Conservation (phyloP, 2,888 invertebrate species). For the Lucinisca nassula region DNA sequence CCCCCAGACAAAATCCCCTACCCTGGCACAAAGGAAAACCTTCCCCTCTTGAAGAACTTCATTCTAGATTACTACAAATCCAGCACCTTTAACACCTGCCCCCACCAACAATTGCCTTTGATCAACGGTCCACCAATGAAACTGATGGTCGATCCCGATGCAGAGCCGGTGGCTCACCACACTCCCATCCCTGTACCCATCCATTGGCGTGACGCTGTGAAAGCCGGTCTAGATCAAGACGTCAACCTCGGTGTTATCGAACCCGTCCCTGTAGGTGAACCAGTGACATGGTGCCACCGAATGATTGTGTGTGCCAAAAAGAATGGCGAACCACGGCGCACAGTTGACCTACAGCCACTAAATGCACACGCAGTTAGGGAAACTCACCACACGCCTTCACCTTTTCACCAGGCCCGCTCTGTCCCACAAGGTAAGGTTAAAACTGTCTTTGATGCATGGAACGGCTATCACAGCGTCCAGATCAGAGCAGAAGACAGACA, state of each 20-base stretch:
- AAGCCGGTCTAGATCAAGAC: conserved; percentile 50
- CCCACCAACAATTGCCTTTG: conserved; percentile 58
- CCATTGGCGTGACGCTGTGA: conserved; percentile 48
- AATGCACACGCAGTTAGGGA: conserved; percentile 66
- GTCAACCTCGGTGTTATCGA: conserved; percentile 57
- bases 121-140: conserved; percentile 47
- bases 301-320: conserved; percentile 63
- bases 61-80: conserved; percentile 56
- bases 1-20: conserved; percentile 35
- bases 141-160: conserved; percentile 52
- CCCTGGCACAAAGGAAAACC: conserved; percentile 62
- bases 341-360: conserved; percentile 69
- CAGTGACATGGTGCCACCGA: conserved; percentile 69
- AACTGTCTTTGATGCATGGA: too few species aligned
- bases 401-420: too few species aligned
- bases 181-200: conserved; percentile 59
- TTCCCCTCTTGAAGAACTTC: conserved; percentile 32
- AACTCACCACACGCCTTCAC: conserved; percentile 67
- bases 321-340: conserved; percentile 50
- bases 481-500: too few species aligned
- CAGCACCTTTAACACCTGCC: conserved; percentile 68
- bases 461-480: too few species aligned
- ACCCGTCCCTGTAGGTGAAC: conserved; percentile 54
- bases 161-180: conserved; percentile 48
- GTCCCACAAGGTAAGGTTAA: too few species aligned